Evolutionary conservation across 2,113 vertebrate species (phyloP), one percentile per base, ranked within the genome.

Genomic region (Zosterops lateralis): DNA sequence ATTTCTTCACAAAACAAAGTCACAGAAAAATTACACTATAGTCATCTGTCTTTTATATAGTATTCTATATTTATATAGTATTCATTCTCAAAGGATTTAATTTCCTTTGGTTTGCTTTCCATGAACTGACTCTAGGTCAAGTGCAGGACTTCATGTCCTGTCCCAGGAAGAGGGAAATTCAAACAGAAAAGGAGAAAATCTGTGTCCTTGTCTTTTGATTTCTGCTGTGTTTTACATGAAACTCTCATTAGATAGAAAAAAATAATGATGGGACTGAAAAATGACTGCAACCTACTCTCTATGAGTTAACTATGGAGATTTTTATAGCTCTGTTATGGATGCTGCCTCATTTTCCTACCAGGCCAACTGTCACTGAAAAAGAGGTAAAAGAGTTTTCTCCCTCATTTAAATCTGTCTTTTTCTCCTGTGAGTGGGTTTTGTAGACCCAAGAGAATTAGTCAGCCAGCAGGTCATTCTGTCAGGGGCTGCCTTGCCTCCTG

Each of bases 71-170:
- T n/a, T n/a, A n/a, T n/a, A n/a, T n/a, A n/a, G n/a, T n/a, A n/a
- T n/a, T 91, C 1, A 4, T 65, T 94, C 64, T 48, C 68, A 36
- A 62, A 74, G 45, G 38, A 70, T 78, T 89, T 71, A 9, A 54
- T 81, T 92, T 77, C 29, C 5, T 64, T 36, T 36, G 36, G 26
- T 54, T 67, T 56, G 5, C 17, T 83, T 88, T 75, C 36, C 12
- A 56, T 21, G 22, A 79, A 31, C 31, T 36, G 7, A 78, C 21
- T 57, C 18, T 57, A 79, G 48, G 31, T 26, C 71, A 85, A 82
- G 12, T 34, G 24, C 14, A 40, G 24, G 57, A 67, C 40, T 38
- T 62, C 0, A 0, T 4, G 1, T 58, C 7, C 29, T 71, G 15
- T 67, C 32, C 34, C 58, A 64, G 38, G 20, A 73, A 32, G 17